phyloP scores from a whole-genome alignment of 2,797 vertebrate species.

The Apodemus agrarius region DNA sequence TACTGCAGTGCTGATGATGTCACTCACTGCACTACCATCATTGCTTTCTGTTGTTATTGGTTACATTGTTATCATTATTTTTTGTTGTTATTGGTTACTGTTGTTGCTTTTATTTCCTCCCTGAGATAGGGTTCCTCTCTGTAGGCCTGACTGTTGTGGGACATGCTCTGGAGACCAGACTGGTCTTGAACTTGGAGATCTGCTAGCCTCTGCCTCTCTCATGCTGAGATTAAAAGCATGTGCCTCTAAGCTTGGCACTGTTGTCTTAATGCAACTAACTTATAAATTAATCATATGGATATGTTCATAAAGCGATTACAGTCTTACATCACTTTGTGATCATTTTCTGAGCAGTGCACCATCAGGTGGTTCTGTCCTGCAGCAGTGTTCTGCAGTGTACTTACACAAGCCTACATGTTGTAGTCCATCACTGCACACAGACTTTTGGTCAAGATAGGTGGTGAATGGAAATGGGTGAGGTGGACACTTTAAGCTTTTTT shows the following conservation, averaged over 20 bases:
- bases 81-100: neutral
- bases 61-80: neutral
- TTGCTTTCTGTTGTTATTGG: neutral
- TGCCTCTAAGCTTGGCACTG: neutral
- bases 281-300: neutral
- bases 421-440: neutral
- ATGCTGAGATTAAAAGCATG: neutral
- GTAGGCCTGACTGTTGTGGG: neutral
- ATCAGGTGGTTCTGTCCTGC: neutral
- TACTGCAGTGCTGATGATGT: neutral
- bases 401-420: neutral
- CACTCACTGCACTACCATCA: neutral
- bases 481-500: neutral
- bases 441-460: neutral
- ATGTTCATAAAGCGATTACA: neutral
- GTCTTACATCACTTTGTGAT: neutral
- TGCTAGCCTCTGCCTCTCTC: neutral
- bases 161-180: too few relatives aligned
- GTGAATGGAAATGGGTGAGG: neutral
- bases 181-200: neutral
- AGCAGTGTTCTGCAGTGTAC: neutral
- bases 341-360: neutral
- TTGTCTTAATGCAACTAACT: neutral
- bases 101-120: neutral
- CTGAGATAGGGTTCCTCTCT: neutral